These are phyloP conservation scores for Calcarius ornatus DNA, from an alignment of 2,113 vertebrate genomes.

Conservation along the genomic window DNA sequence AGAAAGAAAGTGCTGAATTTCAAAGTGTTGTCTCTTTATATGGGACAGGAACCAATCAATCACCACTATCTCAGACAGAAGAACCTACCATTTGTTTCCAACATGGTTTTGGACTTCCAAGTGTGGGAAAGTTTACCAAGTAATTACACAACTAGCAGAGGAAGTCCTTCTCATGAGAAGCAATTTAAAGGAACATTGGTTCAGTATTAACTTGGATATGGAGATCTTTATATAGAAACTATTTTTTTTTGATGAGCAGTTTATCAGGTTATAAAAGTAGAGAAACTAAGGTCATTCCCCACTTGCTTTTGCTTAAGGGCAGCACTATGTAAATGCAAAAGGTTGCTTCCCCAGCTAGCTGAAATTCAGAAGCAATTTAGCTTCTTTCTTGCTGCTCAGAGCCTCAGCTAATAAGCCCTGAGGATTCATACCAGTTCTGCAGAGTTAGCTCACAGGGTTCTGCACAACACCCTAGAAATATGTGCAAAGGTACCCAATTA, in stretches of 20 bases:
- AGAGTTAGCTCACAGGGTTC: not conserved
- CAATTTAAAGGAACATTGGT: constrained; percentile 38
- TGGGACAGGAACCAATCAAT: not conserved
- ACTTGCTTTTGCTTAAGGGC: constrained; percentile 23
- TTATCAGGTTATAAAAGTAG: constrained; percentile 23
- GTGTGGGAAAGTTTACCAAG: not conserved
- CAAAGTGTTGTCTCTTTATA: not conserved
- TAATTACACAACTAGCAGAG: not conserved
- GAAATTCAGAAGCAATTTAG: constrained; percentile 2
- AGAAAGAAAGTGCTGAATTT: not conserved
- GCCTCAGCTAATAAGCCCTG: not conserved
- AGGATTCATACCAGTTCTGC: not conserved
- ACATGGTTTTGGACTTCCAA: not conserved
- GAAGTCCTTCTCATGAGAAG: not conserved
- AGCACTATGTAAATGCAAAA: not conserved
- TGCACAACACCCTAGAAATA: not conserved
- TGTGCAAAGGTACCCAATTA: not conserved
- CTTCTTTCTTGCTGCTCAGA: not conserved
- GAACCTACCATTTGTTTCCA: not conserved
- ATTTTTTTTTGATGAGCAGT: constrained; percentile 16
- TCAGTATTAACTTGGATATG: constrained; percentile 2
- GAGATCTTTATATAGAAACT: constrained; percentile 13
- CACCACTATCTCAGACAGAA: not conserved
- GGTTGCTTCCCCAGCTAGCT: not conserved
- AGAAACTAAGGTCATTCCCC: constrained; percentile 22